phyloP scores from a whole-genome alignment of 2,797 vertebrate genomes.

The Molossus alvarezi region DNA sequence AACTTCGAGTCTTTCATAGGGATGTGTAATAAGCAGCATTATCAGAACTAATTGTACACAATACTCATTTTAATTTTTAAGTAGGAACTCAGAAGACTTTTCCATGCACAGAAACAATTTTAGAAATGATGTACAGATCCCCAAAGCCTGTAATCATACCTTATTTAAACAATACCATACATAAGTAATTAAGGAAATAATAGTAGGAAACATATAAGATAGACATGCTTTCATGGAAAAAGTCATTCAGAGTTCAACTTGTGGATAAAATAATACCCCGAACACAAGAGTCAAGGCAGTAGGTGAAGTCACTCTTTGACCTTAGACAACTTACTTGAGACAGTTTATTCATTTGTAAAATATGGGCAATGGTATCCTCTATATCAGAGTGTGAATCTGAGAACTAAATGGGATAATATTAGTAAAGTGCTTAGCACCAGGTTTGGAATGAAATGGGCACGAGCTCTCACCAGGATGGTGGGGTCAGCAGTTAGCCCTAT shows the following conservation, averaged over 20 bases:
- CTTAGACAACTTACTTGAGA: background rate
- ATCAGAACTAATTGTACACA: background rate
- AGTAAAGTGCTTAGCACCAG: background rate
- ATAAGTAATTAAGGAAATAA: background rate
- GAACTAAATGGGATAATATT: background rate
- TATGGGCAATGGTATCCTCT: background rate
- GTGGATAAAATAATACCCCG: background rate
- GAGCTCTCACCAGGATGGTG: background rate
- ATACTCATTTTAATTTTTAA: background rate
- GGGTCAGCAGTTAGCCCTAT: background rate
- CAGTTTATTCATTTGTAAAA: background rate
- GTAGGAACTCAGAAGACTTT: background rate
- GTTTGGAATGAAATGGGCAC: background rate
- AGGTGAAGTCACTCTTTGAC: background rate
- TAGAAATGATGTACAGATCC: background rate
- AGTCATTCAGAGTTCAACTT: background rate
- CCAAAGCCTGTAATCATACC: background rate
- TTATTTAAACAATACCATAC: slow-evolving; percentile 25
- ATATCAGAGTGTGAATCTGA: background rate
- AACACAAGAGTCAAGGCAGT: background rate
- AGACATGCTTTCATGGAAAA: background rate
- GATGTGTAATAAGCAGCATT: background rate
- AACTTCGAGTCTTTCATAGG: background rate
- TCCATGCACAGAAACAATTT: background rate
- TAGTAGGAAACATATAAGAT: background rate